Conservation (phyloP, 2,113 vertebrate genomes). For the Gambusia affinis region DNA sequence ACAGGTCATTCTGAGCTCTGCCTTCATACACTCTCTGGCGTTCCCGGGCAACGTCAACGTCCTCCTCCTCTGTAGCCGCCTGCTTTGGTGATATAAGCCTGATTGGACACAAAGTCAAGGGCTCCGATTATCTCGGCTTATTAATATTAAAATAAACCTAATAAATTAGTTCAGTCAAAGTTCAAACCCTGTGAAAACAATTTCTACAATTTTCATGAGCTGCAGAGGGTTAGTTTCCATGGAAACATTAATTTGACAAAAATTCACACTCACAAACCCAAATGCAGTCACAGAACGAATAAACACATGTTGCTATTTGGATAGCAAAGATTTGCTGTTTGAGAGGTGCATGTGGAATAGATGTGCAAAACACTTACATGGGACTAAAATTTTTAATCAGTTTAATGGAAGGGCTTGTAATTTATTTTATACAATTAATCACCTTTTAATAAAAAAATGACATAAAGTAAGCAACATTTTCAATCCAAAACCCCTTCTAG, state of each 20-base stretch:
- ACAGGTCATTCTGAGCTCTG: conserved; percentile 86
- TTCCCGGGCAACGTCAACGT: conserved; percentile 92
- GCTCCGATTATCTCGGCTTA: conserved; percentile 34
- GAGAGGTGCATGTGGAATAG: neutral
- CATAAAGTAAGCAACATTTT: too few relatives aligned
- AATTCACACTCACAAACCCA: neutral
- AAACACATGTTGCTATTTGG: conserved; percentile 28
- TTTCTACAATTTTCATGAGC: conserved; percentile 56
- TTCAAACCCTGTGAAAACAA: conserved; percentile 40
- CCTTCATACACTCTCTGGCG: conserved; percentile 86
- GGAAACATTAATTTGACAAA: conserved; percentile 44
- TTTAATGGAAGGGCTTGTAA: too few relatives aligned
- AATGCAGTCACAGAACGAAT: too few relatives aligned
- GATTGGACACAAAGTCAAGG: conserved; percentile 25
- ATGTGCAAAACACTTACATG: neutral
- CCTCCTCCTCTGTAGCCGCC: conserved; percentile 84
- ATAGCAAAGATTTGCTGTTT: neutral
- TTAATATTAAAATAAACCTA: conserved; percentile 46
- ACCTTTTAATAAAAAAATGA: too few relatives aligned
- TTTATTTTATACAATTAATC: too few relatives aligned
- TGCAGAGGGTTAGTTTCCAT: conserved; percentile 53
- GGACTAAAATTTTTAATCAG: too few relatives aligned
- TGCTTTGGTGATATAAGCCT: conserved; percentile 84
- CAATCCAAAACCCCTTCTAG: too few relatives aligned
- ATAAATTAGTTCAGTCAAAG: conserved; percentile 57